phyloP scores from a whole-genome alignment of 2,113 vertebrate species.

The Charadrius vociferus region DNA sequence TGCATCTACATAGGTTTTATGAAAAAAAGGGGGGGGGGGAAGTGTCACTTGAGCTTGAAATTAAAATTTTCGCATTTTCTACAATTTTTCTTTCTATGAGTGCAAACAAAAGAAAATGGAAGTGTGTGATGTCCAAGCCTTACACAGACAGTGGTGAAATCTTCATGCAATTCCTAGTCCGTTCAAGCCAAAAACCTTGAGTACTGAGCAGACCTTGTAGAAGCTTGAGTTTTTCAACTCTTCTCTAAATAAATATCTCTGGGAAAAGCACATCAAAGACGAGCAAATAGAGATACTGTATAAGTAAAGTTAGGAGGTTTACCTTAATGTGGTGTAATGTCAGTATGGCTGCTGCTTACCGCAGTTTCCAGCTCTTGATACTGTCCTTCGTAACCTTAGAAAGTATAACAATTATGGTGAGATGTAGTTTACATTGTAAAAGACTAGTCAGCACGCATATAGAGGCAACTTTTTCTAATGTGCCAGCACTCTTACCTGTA shows the following conservation, averaged over 20 bases:
- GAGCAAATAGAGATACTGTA: not conserved
- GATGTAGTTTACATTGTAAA: not conserved
- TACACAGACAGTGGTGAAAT: not conserved
- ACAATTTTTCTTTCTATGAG: not conserved
- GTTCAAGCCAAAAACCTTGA: not conserved
- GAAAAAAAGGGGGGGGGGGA: fast-evolving
- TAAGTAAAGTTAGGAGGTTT: not conserved
- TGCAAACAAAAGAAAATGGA: not conserved
- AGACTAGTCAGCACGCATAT: fast-evolving
- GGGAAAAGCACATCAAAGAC: not conserved
- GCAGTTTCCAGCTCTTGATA: fast-evolving
- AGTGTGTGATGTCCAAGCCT: not conserved
- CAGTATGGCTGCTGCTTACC: not conserved
- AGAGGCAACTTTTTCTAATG: fast-evolving
- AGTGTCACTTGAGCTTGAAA: not conserved
- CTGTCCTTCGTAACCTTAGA: not conserved
- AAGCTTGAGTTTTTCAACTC: not conserved
- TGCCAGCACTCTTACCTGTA: not conserved
- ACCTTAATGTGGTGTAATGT: not conserved
- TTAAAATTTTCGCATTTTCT: not conserved
- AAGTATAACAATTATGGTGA: fast-evolving
- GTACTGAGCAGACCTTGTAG: not conserved
- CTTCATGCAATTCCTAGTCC: not conserved
- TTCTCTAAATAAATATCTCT: not conserved
- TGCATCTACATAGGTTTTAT: not conserved